phyloP scores from a whole-genome alignment of 2,113 vertebrate species.

The Protomyctophum bolini region DNA sequence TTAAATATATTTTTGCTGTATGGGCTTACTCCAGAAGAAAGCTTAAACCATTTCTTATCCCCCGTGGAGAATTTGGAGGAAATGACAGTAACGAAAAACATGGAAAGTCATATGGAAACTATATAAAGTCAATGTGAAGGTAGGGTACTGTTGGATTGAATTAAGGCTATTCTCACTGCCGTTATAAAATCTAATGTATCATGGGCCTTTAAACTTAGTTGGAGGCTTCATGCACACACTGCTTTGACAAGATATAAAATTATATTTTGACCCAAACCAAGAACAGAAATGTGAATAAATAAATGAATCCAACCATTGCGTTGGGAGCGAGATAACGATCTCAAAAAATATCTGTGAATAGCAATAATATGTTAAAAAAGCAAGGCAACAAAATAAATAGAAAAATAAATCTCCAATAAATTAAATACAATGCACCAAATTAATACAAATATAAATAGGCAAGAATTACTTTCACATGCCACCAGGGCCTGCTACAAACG shows the following conservation, averaged over 20 bases:
- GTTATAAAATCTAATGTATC: neutral
- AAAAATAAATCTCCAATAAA: conserved; percentile 60
- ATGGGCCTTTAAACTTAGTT: neutral
- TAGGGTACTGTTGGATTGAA: neutral
- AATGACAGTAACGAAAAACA: neutral
- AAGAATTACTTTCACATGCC: conserved; percentile 42
- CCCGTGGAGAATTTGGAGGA: neutral
- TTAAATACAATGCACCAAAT: conserved; percentile 26
- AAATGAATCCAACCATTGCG: conserved; percentile 3
- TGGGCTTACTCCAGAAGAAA: neutral
- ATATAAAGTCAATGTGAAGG: neutral
- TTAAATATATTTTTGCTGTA: neutral
- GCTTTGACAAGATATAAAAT: neutral
- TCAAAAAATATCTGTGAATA: conserved; percentile 19
- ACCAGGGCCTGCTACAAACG: conserved; percentile 49
- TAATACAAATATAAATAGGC: conserved; percentile 48
- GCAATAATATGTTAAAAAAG: conserved; percentile 42
- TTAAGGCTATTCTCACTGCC: neutral
- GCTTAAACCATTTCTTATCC: neutral
- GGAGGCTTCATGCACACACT: neutral
- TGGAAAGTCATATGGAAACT: neutral
- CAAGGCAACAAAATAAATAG: conserved; percentile 57
- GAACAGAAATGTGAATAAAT: neutral
- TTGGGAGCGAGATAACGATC: neutral
- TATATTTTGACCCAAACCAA: neutral